These are phyloP conservation scores for Huso huso DNA, from an alignment of 2,797 vertebrate species.

Conservation along the genomic window DNA sequence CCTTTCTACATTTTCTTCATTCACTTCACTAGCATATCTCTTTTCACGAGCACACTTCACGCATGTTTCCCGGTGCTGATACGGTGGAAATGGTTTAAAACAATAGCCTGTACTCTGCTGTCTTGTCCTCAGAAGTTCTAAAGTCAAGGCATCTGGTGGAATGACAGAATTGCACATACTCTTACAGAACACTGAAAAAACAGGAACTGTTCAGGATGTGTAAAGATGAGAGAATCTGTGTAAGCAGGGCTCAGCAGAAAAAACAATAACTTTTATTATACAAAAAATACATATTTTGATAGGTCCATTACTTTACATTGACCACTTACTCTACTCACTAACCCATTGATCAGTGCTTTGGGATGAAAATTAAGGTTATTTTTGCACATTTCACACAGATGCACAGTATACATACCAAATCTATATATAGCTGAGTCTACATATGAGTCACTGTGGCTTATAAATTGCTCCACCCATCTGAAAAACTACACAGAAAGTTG, in stretches of 20 bases:
- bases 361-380: too few relatives aligned
- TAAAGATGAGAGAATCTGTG: not conserved
- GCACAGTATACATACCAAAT: too few relatives aligned
- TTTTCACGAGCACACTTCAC: not conserved
- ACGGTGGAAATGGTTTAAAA: not conserved
- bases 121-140: not conserved
- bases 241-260: too few relatives aligned
- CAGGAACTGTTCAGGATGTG: not conserved
- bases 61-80: not conserved
- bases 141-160: not conserved
- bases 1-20: conserved; percentile 31
- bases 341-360: too few relatives aligned
- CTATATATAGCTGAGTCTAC: too few relatives aligned
- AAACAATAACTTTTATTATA: too few relatives aligned
- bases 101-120: not conserved
- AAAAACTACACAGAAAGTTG: too few relatives aligned
- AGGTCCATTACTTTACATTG: not conserved
- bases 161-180: not conserved
- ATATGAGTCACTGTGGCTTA: too few relatives aligned
- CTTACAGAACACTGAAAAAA: not conserved
- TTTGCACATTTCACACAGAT: too few relatives aligned
- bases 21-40: conserved; percentile 2
- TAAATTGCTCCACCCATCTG: too few relatives aligned
- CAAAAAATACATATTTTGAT: conserved; percentile 1
- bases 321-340: too few relatives aligned